A percentile compares a stretch with the other conserved stretches of the same genome.
Conservation (phyloP, 2,797 vertebrate genomes). For the Gadopsis marmoratus region DNA sequence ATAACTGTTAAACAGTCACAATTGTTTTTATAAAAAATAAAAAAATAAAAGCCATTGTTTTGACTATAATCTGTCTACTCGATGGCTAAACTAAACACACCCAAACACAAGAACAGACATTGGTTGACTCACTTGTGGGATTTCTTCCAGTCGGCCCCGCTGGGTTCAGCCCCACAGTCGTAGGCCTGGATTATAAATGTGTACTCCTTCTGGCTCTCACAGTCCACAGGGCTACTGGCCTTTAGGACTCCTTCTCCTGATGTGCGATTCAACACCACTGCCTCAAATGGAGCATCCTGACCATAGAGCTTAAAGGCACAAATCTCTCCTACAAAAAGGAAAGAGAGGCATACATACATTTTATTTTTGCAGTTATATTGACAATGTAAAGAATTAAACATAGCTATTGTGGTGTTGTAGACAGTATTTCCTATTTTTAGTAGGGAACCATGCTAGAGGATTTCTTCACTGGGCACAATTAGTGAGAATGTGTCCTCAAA, state of each 20-base stretch:
- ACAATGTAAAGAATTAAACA: background rate
- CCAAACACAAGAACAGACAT: conserved; percentile 4
- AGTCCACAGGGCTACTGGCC: conserved; percentile 92
- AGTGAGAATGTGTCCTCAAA: background rate
- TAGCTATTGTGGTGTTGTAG: background rate
- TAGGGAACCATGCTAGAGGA: background rate
- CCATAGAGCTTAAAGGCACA: conserved; percentile 98
- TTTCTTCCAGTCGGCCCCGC: conserved; percentile 93
- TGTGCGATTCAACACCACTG: conserved; percentile 94
- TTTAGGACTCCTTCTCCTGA: conserved; percentile 93
- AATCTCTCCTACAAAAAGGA: conserved; percentile 90
- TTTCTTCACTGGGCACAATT: background rate
- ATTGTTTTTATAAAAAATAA: too few relatives aligned
- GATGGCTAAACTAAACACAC: background rate
- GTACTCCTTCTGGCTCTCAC: conserved; percentile 96
- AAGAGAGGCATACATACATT: background rate
- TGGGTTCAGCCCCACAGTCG: conserved; percentile 90
- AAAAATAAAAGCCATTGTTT: background rate
- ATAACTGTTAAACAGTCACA: background rate
- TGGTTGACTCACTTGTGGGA: conserved; percentile 93
- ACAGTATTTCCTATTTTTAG: background rate
- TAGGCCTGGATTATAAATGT: conserved; percentile 98
- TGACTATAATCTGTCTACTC: background rate
- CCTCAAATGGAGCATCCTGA: conserved; percentile 93
- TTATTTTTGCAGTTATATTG: background rate